Evolutionary conservation across 2,888 invertebrate genomes (phyloP).

Genomic region (Xestoiulus laeticollis): DNA sequence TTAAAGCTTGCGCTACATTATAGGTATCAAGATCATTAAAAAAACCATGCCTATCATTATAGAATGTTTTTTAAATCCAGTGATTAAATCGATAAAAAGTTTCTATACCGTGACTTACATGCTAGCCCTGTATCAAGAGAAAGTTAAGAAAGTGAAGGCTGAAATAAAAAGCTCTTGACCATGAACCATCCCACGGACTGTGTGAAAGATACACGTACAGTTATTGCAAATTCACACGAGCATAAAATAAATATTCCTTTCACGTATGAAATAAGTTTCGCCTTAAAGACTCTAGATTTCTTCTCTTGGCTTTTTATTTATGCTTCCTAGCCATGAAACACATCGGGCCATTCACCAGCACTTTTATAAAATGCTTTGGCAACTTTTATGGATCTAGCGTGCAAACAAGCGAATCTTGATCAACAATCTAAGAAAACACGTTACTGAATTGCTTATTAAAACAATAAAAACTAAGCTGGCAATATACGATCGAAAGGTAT

Average conservation of each 20-base stretch:
- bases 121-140: no score
- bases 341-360: neutral
- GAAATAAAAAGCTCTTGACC: neutral
- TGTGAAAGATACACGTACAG: neutral
- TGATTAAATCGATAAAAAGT: no score
- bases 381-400: neutral
- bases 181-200: neutral
- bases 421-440: slow-evolving; percentile 37
- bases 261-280: neutral
- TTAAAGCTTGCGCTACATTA: no score
- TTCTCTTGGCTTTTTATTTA: neutral
- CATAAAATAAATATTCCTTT: neutral
- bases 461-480: neutral
- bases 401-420: slow-evolving; percentile 6
- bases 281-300: slow-evolving; percentile 25
- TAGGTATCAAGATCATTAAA: no score
- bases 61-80: no score
- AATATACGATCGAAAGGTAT: slow-evolving; percentile 28
- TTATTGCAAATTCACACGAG: neutral
- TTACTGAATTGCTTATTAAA: slow-evolving; percentile 7
- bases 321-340: neutral
- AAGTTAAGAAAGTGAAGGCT: neutral
- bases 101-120: no score
- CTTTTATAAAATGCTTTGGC: neutral
- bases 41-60: no score